Evolutionary conservation across 1,140 invertebrate genomes (phyloP), one percentile per base, ranked within the genome.

Genomic region (Neomicropteryx cornuta): DNA sequence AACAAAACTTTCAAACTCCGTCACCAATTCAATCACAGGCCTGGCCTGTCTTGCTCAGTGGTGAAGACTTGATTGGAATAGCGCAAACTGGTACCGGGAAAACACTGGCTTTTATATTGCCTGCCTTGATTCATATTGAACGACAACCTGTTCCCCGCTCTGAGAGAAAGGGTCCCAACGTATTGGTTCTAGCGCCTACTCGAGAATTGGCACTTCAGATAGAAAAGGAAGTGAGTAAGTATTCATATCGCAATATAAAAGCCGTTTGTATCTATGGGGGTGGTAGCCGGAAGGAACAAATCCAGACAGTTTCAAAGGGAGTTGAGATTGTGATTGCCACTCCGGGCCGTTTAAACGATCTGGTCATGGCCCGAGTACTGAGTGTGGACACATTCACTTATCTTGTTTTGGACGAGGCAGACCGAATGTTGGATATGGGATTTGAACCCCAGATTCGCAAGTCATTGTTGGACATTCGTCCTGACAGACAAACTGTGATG

Each of bases 1-100:
- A 87, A 39, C 80, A 88, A 55, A 79, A 78, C 1, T 97, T 97
- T 61, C 57, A 66, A 36, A 67, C 70, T 41, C 93, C 93, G 2
- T 89, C 89, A 10, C 92, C 93, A 2, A 96, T 97, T 56, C 93
- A 88, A 51, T 71, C 75, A 44, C 90, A 94, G 63, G 80, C 84
- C 1, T 95, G 90, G 91, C 91, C 91, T 11, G 70, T 93, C 43
- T 61, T 93, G 1, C 53, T 95, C 4, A 77, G 77, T 49, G 91
- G 90, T 1, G 72, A 81, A 50, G 90, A 94, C 63, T 61, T 93
- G 48, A 94, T 94, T 61, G 91, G 91, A 11, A 94, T 96, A 42
- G 90, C 92, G 1, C 91, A 94, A 65, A 91, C 87, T 18, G 87
- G 87, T 39, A 93, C 91, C 20, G 91, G 89, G 46, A 84, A 83